phyloP scores from a whole-genome alignment of 2,888 invertebrate genomes.

The Drosophila tanythrix region DNA sequence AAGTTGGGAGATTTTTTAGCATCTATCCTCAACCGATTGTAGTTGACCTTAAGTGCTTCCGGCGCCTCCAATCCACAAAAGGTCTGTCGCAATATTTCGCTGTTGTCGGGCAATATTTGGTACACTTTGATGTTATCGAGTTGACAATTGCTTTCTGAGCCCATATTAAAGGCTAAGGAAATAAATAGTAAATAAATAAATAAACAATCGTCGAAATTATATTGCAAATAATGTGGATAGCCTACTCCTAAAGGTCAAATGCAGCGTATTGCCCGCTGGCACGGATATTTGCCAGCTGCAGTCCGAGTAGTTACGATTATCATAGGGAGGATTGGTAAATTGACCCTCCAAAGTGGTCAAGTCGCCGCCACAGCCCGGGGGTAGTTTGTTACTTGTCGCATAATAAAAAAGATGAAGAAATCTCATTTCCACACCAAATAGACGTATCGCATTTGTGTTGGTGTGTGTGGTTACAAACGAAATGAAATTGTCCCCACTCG shows the following conservation, averaged over 20 bases:
- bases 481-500: conserved; percentile 13
- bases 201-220: background rate
- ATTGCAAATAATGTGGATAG: background rate
- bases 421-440: conserved; percentile 36
- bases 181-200: too few relatives aligned
- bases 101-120: conserved; percentile 84
- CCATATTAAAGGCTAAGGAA: conserved; percentile 87
- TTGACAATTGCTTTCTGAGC: conserved; percentile 87
- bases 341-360: conserved; percentile 64
- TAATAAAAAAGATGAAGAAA: conserved; percentile 59
- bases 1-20: conserved; percentile 89
- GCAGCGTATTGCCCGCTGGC: conserved; percentile 82
- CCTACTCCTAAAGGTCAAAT: conserved; percentile 70
- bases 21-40: conserved; percentile 84
- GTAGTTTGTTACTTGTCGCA: conserved; percentile 49
- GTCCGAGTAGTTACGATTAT: conserved; percentile 85
- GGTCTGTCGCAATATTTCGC: conserved; percentile 79
- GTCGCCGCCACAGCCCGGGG: conserved; percentile 79
- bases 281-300: conserved; percentile 88
- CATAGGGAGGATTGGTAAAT: conserved; percentile 89
- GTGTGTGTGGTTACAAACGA: conserved; percentile 27
- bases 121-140: conserved; percentile 88
- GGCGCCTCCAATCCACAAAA: conserved; percentile 84
- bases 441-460: conserved; percentile 67
- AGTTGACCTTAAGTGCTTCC: conserved; percentile 81